These are phyloP conservation scores for Gastrophryne carolinensis DNA, from an alignment of 2,797 vertebrate genomes.

Conservation along the genomic window DNA sequence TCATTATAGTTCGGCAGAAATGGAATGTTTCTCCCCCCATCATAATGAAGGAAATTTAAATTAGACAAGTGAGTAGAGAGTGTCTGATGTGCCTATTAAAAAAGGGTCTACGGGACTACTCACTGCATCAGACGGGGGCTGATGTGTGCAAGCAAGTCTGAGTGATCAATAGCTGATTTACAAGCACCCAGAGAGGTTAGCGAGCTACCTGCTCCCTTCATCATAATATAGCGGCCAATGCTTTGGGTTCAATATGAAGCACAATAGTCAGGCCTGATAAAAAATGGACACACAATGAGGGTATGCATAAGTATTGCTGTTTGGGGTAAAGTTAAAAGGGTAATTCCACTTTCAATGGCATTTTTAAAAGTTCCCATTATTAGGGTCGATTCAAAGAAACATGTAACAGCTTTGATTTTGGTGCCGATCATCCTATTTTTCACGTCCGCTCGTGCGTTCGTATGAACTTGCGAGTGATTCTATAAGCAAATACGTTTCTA, in stretches of 20 bases:
- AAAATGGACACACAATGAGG: conserved; percentile 1
- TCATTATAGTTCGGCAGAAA: conserved; percentile 30
- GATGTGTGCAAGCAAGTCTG: not conserved
- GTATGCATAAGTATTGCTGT: too few species aligned
- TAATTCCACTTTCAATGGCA: too few species aligned
- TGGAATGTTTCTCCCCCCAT: conserved; percentile 17
- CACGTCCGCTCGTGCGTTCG: too few species aligned
- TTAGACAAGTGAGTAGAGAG: conserved; percentile 20
- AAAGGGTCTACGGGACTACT: not conserved
- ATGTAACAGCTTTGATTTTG: too few species aligned
- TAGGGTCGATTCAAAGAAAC: too few species aligned
- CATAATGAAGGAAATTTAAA: conserved; percentile 41
- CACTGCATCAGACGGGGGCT: not conserved
- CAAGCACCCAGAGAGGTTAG: conserved; percentile 16
- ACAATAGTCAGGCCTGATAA: conserved; percentile 18
- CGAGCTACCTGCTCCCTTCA: conserved; percentile 40
- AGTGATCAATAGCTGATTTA: conserved; percentile 19
- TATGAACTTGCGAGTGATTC: too few species aligned
- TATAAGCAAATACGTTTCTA: too few species aligned
- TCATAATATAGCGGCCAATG: conserved; percentile 21
- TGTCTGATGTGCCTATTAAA: conserved; percentile 25
- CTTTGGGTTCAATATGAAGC: conserved; percentile 26
- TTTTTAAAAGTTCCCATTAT: too few species aligned
- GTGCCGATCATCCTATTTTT: too few species aligned
- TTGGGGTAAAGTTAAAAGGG: too few species aligned